These are phyloP conservation scores for Allygus modestus DNA, from an alignment of 2,888 invertebrate genomes.

Conservation along the genomic window DNA sequence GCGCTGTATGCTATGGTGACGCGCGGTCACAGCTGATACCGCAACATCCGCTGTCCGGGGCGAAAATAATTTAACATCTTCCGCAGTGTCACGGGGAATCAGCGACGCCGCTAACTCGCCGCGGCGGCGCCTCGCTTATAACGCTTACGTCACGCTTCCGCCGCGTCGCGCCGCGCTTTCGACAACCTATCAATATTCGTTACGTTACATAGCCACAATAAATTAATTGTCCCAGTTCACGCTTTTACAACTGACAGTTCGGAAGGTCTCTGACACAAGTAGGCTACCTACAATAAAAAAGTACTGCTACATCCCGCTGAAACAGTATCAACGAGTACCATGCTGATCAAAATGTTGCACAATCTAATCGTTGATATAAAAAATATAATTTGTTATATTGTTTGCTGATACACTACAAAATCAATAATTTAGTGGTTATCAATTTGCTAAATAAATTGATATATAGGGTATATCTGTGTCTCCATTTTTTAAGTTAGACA, in stretches of 20 bases:
- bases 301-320: no score
- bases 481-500: no score
- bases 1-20: background rate
- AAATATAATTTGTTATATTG: no score
- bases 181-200: background rate
- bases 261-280: background rate
- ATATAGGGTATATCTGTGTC: no score
- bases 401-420: no score
- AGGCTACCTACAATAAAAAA: background rate
- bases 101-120: slow-evolving; percentile 13
- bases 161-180: background rate
- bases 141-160: slow-evolving; percentile 4
- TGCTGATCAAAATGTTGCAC: no score
- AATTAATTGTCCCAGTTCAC: background rate
- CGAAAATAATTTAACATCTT: slow-evolving; percentile 42
- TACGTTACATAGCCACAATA: background rate
- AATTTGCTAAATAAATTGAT: no score
- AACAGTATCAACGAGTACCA: no score
- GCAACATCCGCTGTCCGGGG: slow-evolving; percentile 21
- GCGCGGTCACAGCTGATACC: slow-evolving; percentile 14
- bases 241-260: background rate
- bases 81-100: slow-evolving; percentile 28
- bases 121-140: background rate
- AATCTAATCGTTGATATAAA: no score
- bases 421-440: no score